Percentiles rank a stretch among this genome's conserved stretches.
phyloP scores from a whole-genome alignment of 2,888 invertebrate genomes.

The Tiliacea citrago region DNA sequence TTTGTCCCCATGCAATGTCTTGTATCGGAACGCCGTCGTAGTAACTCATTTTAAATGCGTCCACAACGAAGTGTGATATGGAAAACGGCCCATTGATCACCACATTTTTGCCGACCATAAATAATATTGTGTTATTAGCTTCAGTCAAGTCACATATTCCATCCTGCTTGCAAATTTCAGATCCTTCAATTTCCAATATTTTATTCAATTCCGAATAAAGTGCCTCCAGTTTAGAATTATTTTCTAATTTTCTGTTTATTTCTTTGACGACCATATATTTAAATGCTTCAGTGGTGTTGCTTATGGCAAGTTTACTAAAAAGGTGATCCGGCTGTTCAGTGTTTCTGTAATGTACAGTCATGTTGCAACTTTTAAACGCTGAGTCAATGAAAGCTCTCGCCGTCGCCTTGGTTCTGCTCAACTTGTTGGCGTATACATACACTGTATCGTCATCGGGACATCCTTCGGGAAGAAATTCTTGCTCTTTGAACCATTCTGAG shows the following conservation, averaged over 20 bases:
- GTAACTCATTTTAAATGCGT: conserved; percentile 52
- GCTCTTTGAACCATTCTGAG: conserved; percentile 53
- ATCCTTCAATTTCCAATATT: conserved; percentile 52
- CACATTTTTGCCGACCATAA: conserved; percentile 7
- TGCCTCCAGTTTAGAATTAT: conserved; percentile 32
- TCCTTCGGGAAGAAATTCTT: conserved; percentile 40
- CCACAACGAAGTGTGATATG: conserved; percentile 28
- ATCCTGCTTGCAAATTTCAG: conserved; percentile 52
- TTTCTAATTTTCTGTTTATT: conserved; percentile 31
- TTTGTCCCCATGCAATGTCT: conserved; percentile 60
- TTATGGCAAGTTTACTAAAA: conserved; percentile 23
- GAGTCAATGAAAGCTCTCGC: conserved; percentile 44
- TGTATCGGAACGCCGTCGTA: conserved; percentile 45
- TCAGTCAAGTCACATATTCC: conserved; percentile 55
- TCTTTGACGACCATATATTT: conserved; percentile 34
- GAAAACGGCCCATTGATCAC: conserved; percentile 13
- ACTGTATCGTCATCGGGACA: conserved; percentile 53
- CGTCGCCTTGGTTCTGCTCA: conserved; percentile 36
- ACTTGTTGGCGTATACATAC: conserved; percentile 35
- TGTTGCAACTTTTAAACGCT: conserved; percentile 43
- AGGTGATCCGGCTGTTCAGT: conserved; percentile 16
- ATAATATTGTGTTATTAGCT: conserved; percentile 30
- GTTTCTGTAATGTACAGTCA: conserved; percentile 33
- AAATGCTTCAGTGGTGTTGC: conserved; percentile 36
- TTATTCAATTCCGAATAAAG: conserved; percentile 46